A percentile compares a stretch with the other conserved stretches of the same genome.
Conservation (phyloP, 2,113 vertebrate species). For the Salvelinus sp. region DNA sequence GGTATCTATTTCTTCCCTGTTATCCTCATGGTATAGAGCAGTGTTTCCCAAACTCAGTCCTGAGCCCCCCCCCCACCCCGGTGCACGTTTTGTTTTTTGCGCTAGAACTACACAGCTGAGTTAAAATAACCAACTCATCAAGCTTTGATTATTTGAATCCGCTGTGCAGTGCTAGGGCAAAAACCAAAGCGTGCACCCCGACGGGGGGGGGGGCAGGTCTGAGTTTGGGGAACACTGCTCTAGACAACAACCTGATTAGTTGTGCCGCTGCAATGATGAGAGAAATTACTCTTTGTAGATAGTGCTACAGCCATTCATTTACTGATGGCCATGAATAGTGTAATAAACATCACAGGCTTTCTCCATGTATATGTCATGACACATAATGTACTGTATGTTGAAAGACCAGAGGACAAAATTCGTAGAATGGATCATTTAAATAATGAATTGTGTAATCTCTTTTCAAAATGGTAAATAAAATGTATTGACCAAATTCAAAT, state of each 20-base stretch:
- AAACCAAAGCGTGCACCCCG: too few species aligned
- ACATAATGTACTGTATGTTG: conserved; percentile 46
- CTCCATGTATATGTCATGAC: conserved; percentile 62
- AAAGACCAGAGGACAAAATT: conserved; percentile 48
- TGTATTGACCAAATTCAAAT: conserved; percentile 26
- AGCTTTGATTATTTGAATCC: too few species aligned
- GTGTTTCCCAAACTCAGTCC: too few species aligned
- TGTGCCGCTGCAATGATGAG: conserved; percentile 25
- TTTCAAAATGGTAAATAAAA: conserved; percentile 66
- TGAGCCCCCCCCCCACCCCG: too few species aligned
- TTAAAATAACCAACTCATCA: too few species aligned
- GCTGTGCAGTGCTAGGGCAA: too few species aligned
- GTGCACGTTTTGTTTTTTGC: too few species aligned
- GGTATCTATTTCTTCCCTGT: conserved; percentile 33
- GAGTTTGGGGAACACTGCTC: neutral
- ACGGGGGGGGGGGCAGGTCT: too few species aligned
- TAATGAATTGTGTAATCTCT: conserved; percentile 60
- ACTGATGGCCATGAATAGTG: conserved; percentile 54
- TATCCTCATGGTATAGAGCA: conserved; percentile 6
- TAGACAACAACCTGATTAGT: conserved; percentile 20
- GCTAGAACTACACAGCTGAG: too few species aligned
- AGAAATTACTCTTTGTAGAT: neutral
- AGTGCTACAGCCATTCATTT: conserved; percentile 12
- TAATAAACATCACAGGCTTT: conserved; percentile 50
- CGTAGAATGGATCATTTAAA: conserved; percentile 48